These are phyloP conservation scores for Limnephilus marmoratus DNA, from an alignment of 2,888 invertebrate species.

Conservation along the genomic window DNA sequence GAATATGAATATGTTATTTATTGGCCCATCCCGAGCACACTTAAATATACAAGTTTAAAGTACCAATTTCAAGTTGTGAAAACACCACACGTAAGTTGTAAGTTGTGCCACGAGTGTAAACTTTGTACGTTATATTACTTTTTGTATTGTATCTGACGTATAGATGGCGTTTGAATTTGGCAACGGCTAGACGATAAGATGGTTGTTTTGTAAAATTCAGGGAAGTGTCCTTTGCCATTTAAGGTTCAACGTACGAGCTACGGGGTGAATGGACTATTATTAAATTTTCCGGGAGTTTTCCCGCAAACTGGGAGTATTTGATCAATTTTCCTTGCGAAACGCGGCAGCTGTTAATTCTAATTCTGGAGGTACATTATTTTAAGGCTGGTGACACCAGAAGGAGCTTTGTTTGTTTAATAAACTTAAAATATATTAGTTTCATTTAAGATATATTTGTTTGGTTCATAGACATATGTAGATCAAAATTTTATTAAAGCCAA, in stretches of 20 bases:
- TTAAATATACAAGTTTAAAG: background rate
- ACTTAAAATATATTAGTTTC: too few relatives aligned
- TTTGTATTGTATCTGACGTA: background rate
- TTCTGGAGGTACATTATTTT: background rate
- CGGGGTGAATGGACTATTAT: background rate
- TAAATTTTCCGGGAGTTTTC: background rate
- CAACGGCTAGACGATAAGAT: background rate
- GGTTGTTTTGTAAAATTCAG: background rate
- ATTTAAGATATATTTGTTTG: too few relatives aligned
- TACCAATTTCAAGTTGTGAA: background rate
- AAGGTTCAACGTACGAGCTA: background rate
- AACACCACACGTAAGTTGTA: background rate
- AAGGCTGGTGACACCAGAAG: too few relatives aligned
- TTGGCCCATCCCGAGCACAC: background rate
- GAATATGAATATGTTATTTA: background rate
- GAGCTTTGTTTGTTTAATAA: too few relatives aligned
- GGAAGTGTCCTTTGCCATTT: background rate
- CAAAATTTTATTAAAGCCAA: too few relatives aligned
- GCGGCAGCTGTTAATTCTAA: background rate
- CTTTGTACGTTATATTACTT: background rate
- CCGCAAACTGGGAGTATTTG: background rate
- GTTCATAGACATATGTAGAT: too few relatives aligned
- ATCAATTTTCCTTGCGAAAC: background rate
- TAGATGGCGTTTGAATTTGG: constrained; percentile 2
- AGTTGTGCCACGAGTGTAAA: background rate